Evolutionary conservation across 2,113 vertebrate species (phyloP), one percentile per base, ranked within the genome.

Genomic region (Dendropsophus ebraccatus): DNA sequence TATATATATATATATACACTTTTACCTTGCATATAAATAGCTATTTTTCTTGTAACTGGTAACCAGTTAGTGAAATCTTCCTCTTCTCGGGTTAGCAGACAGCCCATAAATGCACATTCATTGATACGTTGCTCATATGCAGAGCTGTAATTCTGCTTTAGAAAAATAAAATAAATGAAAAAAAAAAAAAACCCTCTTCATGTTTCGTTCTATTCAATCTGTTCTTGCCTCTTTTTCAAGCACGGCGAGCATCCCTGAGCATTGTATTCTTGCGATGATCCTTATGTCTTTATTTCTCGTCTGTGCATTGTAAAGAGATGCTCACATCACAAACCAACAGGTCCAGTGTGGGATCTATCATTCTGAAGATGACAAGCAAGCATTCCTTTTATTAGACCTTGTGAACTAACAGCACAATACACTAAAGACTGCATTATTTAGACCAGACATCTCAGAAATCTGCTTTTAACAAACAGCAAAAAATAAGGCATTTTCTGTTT

Each of bases 321-420:
- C 60, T 82, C 81, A 70, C 81, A 82, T 82, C 81, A 82, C 62
- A 82, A 69, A 82, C 60, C 65, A 50, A 82, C 81, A 82, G 60
- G 81, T 82, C 81, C 60, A n/a, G 56, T 82, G 81, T 70, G 81
- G 81, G 65, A 82, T 82, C 81, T 82, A 49, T 82, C 81, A 82
- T 50, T 70, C 62, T 82, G 81, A 82, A 82, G 81, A 82, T 70
- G 81, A 82, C 81, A 82, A 54, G 49, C 81, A 70, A 82, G 81
- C 65, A 16, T 70, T 70, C 30, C 62, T 70, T 82, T 82, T 70
- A 82, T 70, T 82, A 82, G 81, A 83, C 81, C 81, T 73, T 83
- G 67, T 83, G 81, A 83, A 73, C 65, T 70, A 52, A 70, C 67
- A 25, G 47, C 49, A 83, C 81, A 83, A 83, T 83, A 73, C 49